Evolutionary conservation across 2,888 invertebrate species (phyloP), one percentile per base, ranked within the genome.

Genomic region (Smittia aterrima): DNA sequence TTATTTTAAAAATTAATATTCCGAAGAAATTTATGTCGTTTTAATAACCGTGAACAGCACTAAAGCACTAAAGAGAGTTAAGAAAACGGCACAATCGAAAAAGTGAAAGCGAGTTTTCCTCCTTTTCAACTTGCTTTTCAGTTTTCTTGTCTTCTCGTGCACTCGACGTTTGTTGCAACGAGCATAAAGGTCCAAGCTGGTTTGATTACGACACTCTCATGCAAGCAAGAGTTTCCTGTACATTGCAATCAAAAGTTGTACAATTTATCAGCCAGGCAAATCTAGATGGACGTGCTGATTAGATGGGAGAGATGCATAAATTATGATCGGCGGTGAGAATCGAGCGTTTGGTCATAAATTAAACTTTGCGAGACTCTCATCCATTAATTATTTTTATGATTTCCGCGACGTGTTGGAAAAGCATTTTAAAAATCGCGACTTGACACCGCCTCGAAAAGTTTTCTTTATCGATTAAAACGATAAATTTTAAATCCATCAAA

Each of bases 1-100:
- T 70, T 70, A 70, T 70, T 70, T 70, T 41, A 54, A 70, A 70
- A 70, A 54, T 70, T 70, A 70, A 70, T 70, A 70, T 70, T 70
- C 70, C 70, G 27, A 54, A 41, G 70, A 70, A 70, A 70, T 70
- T 70, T 70, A 70, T 70, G 70, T 70, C 70, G 22, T 70, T 70
- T 70, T 70, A 70, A 70, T 54, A 70, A 27, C 53, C 54, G 22
- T 41, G 41, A 54, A n/a, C 53, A 54, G 70, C 54, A 40, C 66
- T 38, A 11, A 6, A 38, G 11, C 6, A 38, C 38, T 38, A 41
- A 16, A 70, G 47, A 47, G 16, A 47, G 16, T 47, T 47, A 6
- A 47, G 16, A 38, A 38, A 38, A 38, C 47, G 16, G 38, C 38
- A 47, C 47, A 47, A 47, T n/a, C 47, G n/a, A 70, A 70, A 68